phyloP scores from a whole-genome alignment of 2,888 invertebrate species.

The Ormyrus pomaceus region DNA sequence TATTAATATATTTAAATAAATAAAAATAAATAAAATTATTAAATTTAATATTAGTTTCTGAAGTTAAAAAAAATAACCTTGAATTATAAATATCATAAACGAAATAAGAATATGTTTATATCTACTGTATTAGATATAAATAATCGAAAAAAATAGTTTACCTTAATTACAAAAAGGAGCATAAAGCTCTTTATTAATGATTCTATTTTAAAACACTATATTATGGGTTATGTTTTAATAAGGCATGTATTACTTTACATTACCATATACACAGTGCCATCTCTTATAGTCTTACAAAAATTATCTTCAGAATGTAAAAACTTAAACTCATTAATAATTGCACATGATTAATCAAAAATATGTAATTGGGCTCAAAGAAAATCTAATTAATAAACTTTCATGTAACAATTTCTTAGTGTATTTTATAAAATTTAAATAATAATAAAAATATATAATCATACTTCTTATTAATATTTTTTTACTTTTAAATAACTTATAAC shows the following conservation, averaged over 20 bases:
- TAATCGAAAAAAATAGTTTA: conserved; percentile 10
- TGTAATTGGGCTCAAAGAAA: not conserved
- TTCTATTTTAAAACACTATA: conserved; percentile 36
- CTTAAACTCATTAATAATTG: not conserved
- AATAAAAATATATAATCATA: too few species aligned
- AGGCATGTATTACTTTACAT: conserved; percentile 25
- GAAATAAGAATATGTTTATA: not conserved
- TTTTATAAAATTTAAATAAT: too few species aligned
- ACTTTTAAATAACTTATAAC: too few species aligned
- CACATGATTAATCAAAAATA: not conserved
- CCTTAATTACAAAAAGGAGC: conserved; percentile 4
- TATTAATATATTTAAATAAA: not conserved
- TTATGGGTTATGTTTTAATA: conserved; percentile 42
- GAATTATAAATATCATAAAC: not conserved
- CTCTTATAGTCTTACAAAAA: conserved; percentile 24
- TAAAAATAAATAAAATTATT: not conserved
- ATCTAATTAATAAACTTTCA: too few species aligned
- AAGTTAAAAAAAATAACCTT: conserved; percentile 4
- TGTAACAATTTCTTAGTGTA: too few species aligned
- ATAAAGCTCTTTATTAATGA: conserved; percentile 18
- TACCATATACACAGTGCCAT: conserved; percentile 17
- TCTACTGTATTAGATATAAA: not conserved
- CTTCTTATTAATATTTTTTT: too few species aligned
- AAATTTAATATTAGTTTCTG: not conserved
- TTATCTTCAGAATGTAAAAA: not conserved